These are phyloP conservation scores for Heterodera filipjevi DNA, from an alignment of 2,888 invertebrate genomes.

Conservation along the genomic window DNA sequence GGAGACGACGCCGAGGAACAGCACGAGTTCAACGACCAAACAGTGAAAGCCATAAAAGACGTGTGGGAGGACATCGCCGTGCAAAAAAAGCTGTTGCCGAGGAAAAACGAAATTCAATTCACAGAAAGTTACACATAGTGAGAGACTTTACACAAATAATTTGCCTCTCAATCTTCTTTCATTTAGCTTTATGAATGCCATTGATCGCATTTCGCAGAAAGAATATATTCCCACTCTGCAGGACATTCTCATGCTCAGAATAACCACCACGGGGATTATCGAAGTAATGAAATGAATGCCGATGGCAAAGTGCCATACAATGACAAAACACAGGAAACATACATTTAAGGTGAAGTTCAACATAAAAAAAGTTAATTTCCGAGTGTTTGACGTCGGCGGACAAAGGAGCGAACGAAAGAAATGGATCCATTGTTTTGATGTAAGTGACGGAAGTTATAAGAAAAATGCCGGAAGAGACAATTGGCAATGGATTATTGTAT, in stretches of 20 bases:
- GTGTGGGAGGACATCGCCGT: conserved; percentile 17
- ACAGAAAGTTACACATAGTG: conserved; percentile 22
- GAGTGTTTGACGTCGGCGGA: conserved; percentile 64
- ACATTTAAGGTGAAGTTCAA: conserved; percentile 56
- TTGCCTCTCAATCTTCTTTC: not conserved
- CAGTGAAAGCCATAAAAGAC: not conserved
- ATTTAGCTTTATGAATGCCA: conserved; percentile 12
- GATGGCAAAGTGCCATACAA: too few relatives aligned
- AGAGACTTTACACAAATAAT: not conserved
- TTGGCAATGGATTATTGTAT: not conserved
- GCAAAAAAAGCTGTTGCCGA: conserved; percentile 21
- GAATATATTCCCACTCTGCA: conserved; percentile 21
- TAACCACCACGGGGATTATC: conserved; percentile 21
- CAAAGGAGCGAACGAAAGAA: conserved; percentile 63
- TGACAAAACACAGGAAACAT: not conserved
- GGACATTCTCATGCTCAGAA: conserved; percentile 28
- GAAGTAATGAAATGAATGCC: conserved; percentile 12
- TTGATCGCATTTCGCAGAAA: conserved; percentile 6
- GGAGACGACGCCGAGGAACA: not conserved
- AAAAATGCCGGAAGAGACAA: too few relatives aligned
- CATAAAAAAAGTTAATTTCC: conserved; percentile 65
- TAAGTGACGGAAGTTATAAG: conserved; percentile 26
- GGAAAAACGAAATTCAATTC: conserved; percentile 21
- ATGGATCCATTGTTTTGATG: conserved; percentile 56
- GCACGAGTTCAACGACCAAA: not conserved